A percentile compares a stretch with the other conserved stretches of the same genome.
phyloP scores from a whole-genome alignment of 2,113 vertebrate species.

The Rostratula benghalensis region DNA sequence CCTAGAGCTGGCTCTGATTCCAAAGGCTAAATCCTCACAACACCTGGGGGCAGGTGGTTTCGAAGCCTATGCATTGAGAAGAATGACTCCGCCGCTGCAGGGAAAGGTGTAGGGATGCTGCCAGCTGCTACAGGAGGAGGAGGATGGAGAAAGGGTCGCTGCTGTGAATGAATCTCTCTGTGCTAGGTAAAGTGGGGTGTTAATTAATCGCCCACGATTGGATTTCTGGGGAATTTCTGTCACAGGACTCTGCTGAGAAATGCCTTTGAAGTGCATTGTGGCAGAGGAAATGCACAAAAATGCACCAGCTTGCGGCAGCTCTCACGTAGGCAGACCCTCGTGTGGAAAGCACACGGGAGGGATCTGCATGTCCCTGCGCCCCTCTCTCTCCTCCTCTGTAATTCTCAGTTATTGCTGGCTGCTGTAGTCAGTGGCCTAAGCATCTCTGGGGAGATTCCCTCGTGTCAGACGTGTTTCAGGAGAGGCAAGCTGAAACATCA shows the following conservation, averaged over 20 bases:
- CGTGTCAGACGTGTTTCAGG: not conserved
- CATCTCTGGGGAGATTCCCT: not conserved
- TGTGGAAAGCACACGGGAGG: not conserved
- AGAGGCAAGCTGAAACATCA: conserved; percentile 42
- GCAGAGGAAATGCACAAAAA: not conserved
- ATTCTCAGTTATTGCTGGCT: not conserved
- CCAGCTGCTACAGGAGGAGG: not conserved
- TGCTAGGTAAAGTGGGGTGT: not conserved
- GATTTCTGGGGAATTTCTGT: not conserved
- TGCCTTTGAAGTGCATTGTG: not conserved
- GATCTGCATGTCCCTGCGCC: not conserved
- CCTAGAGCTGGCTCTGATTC: not conserved
- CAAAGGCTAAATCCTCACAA: not conserved
- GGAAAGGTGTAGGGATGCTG: not conserved
- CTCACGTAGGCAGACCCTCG: not conserved
- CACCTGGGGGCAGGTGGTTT: not conserved
- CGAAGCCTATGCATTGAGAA: not conserved
- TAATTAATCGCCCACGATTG: not conserved
- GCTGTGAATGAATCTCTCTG: not conserved
- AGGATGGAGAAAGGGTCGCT: not conserved
- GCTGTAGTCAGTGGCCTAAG: conserved; percentile 11
- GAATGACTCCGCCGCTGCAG: fast-evolving
- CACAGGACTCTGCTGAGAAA: not conserved
- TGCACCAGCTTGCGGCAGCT: fast-evolving
- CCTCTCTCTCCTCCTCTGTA: not conserved